Evolutionary conservation across 2,113 vertebrate species (phyloP).

Genomic region (Halcyon senegalensis): DNA sequence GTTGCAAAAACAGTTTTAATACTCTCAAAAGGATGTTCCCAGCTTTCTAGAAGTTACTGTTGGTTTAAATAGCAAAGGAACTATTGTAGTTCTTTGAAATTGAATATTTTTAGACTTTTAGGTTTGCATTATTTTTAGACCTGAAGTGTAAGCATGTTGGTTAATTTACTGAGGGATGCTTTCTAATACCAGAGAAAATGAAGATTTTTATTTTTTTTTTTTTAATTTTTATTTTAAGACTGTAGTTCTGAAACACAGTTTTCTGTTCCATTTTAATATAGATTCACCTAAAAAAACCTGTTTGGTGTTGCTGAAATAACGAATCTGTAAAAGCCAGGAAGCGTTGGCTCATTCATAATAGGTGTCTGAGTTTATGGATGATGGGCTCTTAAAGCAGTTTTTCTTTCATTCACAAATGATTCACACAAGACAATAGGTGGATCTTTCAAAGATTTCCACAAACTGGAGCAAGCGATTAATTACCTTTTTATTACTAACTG

Average conservation of each 20-base stretch:
- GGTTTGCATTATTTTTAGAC: neutral
- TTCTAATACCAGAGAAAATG: neutral
- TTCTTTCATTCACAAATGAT: neutral
- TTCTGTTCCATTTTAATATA: neutral
- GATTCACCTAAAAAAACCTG: neutral
- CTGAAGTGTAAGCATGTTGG: neutral
- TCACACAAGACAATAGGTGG: neutral
- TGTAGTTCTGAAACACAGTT: neutral
- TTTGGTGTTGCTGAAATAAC: neutral
- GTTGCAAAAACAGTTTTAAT: neutral
- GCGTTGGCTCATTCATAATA: neutral
- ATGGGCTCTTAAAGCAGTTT: neutral
- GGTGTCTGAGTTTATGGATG: neutral
- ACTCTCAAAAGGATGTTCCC: neutral
- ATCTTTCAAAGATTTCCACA: neutral
- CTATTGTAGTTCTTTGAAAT: neutral
- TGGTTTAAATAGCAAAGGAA: neutral
- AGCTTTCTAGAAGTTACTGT: neutral
- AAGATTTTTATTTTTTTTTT: too few species aligned
- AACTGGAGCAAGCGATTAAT: neutral
- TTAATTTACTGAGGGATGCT: neutral
- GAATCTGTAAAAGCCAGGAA: neutral
- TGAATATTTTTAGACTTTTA: neutral
- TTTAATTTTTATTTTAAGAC: neutral
- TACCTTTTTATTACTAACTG: neutral